A percentile compares a stretch with the other conserved stretches of the same genome.
These are phyloP conservation scores for Philereme vetulata DNA, from an alignment of 2,888 invertebrate species.

Conservation along the genomic window DNA sequence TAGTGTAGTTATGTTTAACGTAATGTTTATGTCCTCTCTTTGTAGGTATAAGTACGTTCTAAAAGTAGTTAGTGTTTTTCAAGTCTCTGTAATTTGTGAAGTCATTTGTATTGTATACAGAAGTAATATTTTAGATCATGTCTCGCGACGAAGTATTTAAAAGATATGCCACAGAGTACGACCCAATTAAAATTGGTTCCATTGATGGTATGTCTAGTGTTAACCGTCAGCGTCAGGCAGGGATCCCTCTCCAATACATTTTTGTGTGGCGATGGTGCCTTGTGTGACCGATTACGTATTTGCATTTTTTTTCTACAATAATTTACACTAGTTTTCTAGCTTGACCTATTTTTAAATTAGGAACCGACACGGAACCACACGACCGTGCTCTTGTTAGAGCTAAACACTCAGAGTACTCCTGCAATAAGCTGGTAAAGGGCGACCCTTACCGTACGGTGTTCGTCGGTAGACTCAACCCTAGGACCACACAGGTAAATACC, in stretches of 20 bases:
- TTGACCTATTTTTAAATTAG: slow-evolving; percentile 43
- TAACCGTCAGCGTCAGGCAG: no score
- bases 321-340: neutral
- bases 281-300: neutral
- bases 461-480: slow-evolving; percentile 88
- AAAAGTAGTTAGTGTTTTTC: no score
- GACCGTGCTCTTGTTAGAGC: slow-evolving; percentile 91
- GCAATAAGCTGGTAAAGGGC: slow-evolving; percentile 87
- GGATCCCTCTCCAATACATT: no score
- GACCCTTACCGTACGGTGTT: slow-evolving; percentile 89
- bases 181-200: slow-evolving; percentile 92
- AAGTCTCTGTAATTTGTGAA: no score
- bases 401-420: slow-evolving; percentile 85
- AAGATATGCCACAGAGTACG: slow-evolving; percentile 83
- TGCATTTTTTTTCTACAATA: neutral
- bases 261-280: no score
- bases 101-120: no score
- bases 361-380: slow-evolving; percentile 91
- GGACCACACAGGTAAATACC: slow-evolving; percentile 82
- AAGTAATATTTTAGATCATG: slow-evolving; percentile 32
- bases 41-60: no score
- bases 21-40: no score
- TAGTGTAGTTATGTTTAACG: no score
- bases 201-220: slow-evolving; percentile 86
- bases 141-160: slow-evolving; percentile 51